phyloP scores from a whole-genome alignment of 1,140 invertebrate genomes.

The Diorhabda carinulata region DNA sequence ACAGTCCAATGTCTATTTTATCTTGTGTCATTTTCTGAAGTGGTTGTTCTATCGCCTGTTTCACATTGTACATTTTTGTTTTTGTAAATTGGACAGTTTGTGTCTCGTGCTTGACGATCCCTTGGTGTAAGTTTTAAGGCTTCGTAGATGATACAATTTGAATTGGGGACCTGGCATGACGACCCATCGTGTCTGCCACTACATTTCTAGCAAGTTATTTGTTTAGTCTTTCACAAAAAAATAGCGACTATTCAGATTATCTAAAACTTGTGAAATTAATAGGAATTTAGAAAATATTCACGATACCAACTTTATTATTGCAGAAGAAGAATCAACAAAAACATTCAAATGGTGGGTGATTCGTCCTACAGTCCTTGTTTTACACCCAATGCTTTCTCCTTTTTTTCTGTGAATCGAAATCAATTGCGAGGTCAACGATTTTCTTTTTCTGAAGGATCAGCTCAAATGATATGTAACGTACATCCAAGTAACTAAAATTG shows the following conservation, averaged over 20 bases:
- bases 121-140: too few species aligned
- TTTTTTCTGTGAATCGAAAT: neutral
- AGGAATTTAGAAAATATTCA: slow-evolving; percentile 7
- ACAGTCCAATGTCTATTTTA: slow-evolving; percentile 38
- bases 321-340: neutral
- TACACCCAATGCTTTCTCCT: neutral
- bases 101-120: too few species aligned
- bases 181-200: too few species aligned
- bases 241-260: slow-evolving; percentile 63
- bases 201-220: too few species aligned
- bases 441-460: neutral
- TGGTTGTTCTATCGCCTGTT: too few species aligned
- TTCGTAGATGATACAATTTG: too few species aligned
- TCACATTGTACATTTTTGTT: too few species aligned
- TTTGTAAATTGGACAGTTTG: too few species aligned
- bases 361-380: neutral
- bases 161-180: too few species aligned
- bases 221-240: slow-evolving; percentile 52
- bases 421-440: neutral
- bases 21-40: too few species aligned
- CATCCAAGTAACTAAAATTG: too few species aligned
- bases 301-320: neutral
- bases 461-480: neutral
- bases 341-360: neutral
- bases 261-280: slow-evolving; percentile 18